A percentile compares a stretch with the other conserved stretches of the same genome.
These are phyloP conservation scores for Agrotis segetum DNA, from an alignment of 2,888 invertebrate species.

Conservation along the genomic window DNA sequence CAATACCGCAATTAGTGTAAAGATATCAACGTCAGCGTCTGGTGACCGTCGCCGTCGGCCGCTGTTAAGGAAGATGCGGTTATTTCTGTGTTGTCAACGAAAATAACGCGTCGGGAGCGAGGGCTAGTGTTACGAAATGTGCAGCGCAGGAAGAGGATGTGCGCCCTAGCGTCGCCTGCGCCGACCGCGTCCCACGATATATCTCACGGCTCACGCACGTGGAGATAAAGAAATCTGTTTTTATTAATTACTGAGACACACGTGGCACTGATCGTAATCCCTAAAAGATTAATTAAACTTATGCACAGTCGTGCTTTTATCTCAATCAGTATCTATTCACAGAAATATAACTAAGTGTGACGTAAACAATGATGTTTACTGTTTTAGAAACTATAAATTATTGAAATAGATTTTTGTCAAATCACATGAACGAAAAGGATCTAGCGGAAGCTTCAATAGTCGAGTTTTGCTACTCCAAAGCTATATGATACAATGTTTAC, in stretches of 20 bases:
- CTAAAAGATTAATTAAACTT: neutral
- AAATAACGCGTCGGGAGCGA: constrained; percentile 84
- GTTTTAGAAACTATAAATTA: neutral
- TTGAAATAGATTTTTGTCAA: neutral
- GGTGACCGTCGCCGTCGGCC: constrained; percentile 81
- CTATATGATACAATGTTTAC: constrained; percentile 25
- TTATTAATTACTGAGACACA: constrained; percentile 28
- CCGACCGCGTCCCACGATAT: constrained; percentile 39
- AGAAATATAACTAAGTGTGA: neutral
- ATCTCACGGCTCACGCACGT: constrained; percentile 28
- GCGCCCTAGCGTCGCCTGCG: constrained; percentile 69
- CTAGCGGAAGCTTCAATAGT: neutral
- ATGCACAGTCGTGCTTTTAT: constrained; percentile 10
- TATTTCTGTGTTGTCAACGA: constrained; percentile 90
- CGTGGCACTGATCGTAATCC: constrained; percentile 32
- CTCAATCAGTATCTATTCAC: neutral
- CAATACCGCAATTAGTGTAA: constrained; percentile 90
- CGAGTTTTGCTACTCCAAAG: neutral
- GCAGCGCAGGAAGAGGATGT: constrained; percentile 87
- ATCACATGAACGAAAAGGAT: neutral
- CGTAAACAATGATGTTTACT: neutral
- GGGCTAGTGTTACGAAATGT: constrained; percentile 86
- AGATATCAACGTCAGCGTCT: constrained; percentile 88
- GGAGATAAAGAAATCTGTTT: constrained; percentile 46
- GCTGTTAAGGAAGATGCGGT: constrained; percentile 85